Evolutionary conservation across 1,140 invertebrate species (phyloP), one percentile per base, ranked within the genome.

Genomic region (Drosophila tani): DNA sequence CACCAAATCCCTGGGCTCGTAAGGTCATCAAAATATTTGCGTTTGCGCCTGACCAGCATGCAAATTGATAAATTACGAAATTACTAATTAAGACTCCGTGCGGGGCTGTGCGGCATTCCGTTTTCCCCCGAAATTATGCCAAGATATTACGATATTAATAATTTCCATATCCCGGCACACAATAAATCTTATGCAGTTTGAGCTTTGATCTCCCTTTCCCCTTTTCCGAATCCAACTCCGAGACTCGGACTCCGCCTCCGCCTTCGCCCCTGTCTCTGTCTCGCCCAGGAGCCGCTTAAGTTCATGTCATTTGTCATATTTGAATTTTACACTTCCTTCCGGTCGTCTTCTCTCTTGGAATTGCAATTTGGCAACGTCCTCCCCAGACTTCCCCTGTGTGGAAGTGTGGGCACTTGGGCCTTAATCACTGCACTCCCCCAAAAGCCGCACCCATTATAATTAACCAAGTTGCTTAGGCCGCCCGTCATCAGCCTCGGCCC

Each of bases 231-330:
- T 49, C 53, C 45, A 17, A n/a, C 21, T 9, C 12, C 15, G 4
- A 12, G 9, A 7, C 14, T 27, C 27, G 17, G 50, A 17, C 24
- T 29, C 29, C 4, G 14, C 24, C 32, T 47, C 40, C n/a, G 21
- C n/a, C 50, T 57, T 29, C 27, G 32, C 3, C 8, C 3, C 35
- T 21, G 32, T 35, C 59, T 45, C 12, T 49, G 45, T 49, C 55
- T 32, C 47, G 50, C n/a, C 47, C 45, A 50, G 70, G 53, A 74
- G 82, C 75, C 86, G 86, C 82, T 90, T 90, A 90, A 90, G 85
- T 90, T 90, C 79, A 90, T 90, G 85, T 90, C 85, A 90, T 91
- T 90, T 90, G 85, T 90, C 85, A 90, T 90, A 90, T 90, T 90
- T 90, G 85, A 90, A 90, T 90, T 90, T 90, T 90, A 90, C 85